These are phyloP conservation scores for Hycleus phaleratus DNA, from an alignment of 1,140 invertebrate genomes.

Conservation along the genomic window DNA sequence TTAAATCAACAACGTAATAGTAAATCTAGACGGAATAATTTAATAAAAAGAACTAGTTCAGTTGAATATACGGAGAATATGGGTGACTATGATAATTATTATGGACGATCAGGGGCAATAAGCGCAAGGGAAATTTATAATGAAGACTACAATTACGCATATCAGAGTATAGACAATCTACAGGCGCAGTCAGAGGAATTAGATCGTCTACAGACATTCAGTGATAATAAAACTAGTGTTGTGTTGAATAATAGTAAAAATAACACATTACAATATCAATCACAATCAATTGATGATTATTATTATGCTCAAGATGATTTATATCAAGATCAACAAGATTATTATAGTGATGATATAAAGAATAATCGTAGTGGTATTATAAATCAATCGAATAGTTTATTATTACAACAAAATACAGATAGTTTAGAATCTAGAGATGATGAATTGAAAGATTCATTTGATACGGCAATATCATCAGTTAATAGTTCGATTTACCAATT, in stretches of 20 bases:
- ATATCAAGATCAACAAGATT: conserved; percentile 38
- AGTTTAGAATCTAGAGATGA: conserved; percentile 50
- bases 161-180: conserved; percentile 48
- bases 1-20: conserved; percentile 30
- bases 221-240: conserved; percentile 38
- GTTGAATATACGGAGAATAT: conserved; percentile 34
- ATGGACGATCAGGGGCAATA: conserved; percentile 38
- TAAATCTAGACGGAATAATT: conserved; percentile 29
- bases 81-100: conserved; percentile 31
- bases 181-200: conserved; percentile 20
- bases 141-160: conserved; percentile 64
- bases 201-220: conserved; percentile 9
- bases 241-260: conserved; percentile 24
- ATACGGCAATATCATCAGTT: conserved; percentile 50
- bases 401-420: conserved; percentile 46
- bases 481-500: conserved; percentile 39
- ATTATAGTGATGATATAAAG: conserved; percentile 33
- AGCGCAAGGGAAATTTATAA: conserved; percentile 51
- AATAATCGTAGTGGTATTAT: conserved; percentile 3
- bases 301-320: conserved; percentile 20
- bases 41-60: conserved; percentile 36
- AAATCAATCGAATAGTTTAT: conserved; percentile 27
- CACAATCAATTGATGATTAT: conserved; percentile 12
- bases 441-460: conserved; percentile 51
- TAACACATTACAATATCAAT: conserved; percentile 10